Base-by-base conservation (phyloP, 2,888 invertebrate genomes). In the Eupithecia vulgata region DNA sequence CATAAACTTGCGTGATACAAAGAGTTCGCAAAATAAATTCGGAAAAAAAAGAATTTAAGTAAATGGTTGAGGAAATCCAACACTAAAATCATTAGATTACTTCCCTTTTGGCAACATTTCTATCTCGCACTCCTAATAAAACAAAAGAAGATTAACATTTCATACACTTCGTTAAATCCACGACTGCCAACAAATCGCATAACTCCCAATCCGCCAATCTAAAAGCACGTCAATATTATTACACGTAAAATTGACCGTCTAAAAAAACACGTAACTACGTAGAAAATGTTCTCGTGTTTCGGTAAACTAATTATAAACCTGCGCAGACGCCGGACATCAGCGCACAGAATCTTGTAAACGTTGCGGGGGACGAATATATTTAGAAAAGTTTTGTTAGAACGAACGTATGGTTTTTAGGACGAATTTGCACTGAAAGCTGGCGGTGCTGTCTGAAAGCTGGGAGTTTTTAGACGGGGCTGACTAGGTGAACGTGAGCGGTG, bases 331-430 rank as follows among this genome's bases (percentile, higher is more conserved):
- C 48, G 37, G 62, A 62, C 62, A 67, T 70, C 72, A n/a, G 34
- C 68, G 45, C 72, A 71, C 73, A 66, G 78, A 77, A 78, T 76
- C 83, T 75, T 78, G 40, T 61, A 37, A 35, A 45, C 83, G 75
- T 79, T 84, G 87, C 84, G 88, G 89, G 89, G 87, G 89, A 83
- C 84, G 67, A 48, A 30, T 75, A 75, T 68, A 72, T 72, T 70
- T 75, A 75, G 75, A 75, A 75, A 71, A 72, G 62, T 68, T 59
- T 37, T 68, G 64, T 65, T n/a, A 40, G 65, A 65, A 17, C 59
- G 79, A 68, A 15, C 70, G 64, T 37, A 61, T 70, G 48, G 57
- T 65, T 69, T 34, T 62, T 70, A 64, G 57, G 77, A 79, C 79
- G 71, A 76, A 81, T 69, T 75, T 76, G 74, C 79, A 73, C 75